Evolutionary conservation across 2,797 vertebrate genomes (phyloP), one percentile per base, ranked within the genome.

Genomic region (Neomorphus geoffroyi): DNA sequence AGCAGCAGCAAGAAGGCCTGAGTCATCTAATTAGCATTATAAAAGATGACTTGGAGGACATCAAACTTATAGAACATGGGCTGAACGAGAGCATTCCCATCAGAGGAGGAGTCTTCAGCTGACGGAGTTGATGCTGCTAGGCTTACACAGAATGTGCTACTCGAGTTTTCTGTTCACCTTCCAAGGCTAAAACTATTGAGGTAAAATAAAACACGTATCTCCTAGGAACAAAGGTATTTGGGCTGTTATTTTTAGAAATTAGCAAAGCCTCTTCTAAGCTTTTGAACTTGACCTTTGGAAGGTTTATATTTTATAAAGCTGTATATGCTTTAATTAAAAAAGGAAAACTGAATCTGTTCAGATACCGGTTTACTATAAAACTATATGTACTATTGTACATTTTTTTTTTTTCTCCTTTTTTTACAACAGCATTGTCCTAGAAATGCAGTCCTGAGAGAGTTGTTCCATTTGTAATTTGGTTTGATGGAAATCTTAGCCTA

Each of bases 31-130:
- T 99, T 87, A 98, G 98, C 61, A 99, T 99, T 90, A 99, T 99
- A 91, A 99, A 99, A 96, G 99, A 99, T 46, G 99, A 99, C 89
- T 92, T 99, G 97, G 99, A 99, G 84, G 99, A 99, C 96, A 99
- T 99, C 97, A 99, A 99, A 94, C 98, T 99, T 54, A 98, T 99
- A 86, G 99, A 99, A 94, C 99, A 99, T 1, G 99, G 99, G 30
- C 97, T 99, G 91, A 99, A 98, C 0, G 99, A 99, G 94, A 98
- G 98, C 54, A 98, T 99, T 86, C 99, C 99, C 90, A 97, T 98
- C 93, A 98, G 99, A 97, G 98, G 98, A 72, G 98, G 98, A 64
- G 95, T 98, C 94, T 98, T 99, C 95, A 99, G 98, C 96, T 99
- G 99, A 99, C 91, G 5, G 7, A 58, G 46, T 37, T 53, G 62